Evolutionary conservation across 1,140 invertebrate species (phyloP).

Genomic region (Dryas iulia): DNA sequence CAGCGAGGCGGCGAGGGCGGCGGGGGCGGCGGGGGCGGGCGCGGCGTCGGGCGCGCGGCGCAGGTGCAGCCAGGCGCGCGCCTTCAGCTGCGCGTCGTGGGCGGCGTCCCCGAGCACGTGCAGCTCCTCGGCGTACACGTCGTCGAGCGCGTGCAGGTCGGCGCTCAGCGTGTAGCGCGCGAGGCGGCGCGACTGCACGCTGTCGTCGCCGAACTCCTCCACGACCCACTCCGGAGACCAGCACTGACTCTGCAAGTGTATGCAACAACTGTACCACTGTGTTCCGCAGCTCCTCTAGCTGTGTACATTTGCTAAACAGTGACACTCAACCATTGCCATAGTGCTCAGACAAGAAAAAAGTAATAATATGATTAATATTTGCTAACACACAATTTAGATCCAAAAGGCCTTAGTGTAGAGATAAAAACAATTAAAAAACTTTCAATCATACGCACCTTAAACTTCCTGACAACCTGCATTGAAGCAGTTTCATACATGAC

Average conservation of each 20-base stretch:
- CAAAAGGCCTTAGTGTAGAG: too few species aligned
- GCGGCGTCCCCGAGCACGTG: conserved; percentile 11
- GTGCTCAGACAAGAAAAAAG: too few species aligned
- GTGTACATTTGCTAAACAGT: too few species aligned
- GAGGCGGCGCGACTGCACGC: conserved; percentile 37
- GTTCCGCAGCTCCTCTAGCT: too few species aligned
- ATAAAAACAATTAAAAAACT: too few species aligned
- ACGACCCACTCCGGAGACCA: conserved; percentile 14
- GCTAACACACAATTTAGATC: too few species aligned
- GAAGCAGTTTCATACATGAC: conserved; percentile 52
- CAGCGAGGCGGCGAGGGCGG: conserved; percentile 7
- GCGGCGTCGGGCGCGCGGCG: conserved; percentile 12
- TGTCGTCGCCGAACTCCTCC: conserved; percentile 4
- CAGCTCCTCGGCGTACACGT: conserved; percentile 44
- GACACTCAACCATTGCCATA: too few species aligned
- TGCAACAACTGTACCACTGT: not conserved
- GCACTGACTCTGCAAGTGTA: not conserved
- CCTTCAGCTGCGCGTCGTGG: conserved; percentile 8
- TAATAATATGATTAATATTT: too few species aligned
- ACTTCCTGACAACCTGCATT: conserved; percentile 46
- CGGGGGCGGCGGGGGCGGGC: not conserved
- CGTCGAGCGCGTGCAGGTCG: conserved; percentile 27
- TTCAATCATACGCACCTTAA: conserved; percentile 59
- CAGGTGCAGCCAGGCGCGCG: not conserved
- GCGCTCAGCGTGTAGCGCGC: conserved; percentile 42